Percentiles rank a stretch among this genome's conserved stretches.
These are phyloP conservation scores for Sciurus niger DNA, from an alignment of 2,113 vertebrate genomes.

Conservation along the genomic window DNA sequence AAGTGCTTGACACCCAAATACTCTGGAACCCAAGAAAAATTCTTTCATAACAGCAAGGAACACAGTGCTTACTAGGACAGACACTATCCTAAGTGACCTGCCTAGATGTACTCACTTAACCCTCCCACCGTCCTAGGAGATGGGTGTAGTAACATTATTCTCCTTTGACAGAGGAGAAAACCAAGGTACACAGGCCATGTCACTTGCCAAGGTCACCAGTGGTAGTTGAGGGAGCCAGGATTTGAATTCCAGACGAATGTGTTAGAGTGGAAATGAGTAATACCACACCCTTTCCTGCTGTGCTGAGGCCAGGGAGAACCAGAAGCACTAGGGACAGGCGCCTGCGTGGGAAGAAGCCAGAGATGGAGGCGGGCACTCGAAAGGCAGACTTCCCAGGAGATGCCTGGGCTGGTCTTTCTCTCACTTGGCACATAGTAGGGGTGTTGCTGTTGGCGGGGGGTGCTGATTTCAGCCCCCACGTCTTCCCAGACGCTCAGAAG, in stretches of 20 bases:
- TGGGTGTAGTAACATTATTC: not conserved
- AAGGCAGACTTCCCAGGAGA: not conserved
- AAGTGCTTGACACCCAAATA: conserved; percentile 9
- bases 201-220: not conserved
- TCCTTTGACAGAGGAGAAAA: not conserved
- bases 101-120: not conserved
- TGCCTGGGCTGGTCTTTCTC: not conserved
- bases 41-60: not conserved
- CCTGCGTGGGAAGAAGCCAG: not conserved
- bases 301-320: not conserved
- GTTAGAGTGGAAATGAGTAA: not conserved
- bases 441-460: not conserved
- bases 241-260: not conserved
- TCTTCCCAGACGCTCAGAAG: conserved; percentile 16
- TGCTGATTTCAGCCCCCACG: not conserved
- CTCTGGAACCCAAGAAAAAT: not conserved
- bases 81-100: not conserved
- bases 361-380: not conserved
- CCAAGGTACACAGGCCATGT: not conserved
- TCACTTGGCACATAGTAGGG: not conserved
- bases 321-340: not conserved
- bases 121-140: not conserved
- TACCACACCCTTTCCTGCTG: not conserved
- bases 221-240: not conserved
- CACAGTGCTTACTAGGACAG: not conserved